Evolutionary conservation across 2,888 invertebrate genomes (phyloP).

Genomic region (Lutraria lutraria): DNA sequence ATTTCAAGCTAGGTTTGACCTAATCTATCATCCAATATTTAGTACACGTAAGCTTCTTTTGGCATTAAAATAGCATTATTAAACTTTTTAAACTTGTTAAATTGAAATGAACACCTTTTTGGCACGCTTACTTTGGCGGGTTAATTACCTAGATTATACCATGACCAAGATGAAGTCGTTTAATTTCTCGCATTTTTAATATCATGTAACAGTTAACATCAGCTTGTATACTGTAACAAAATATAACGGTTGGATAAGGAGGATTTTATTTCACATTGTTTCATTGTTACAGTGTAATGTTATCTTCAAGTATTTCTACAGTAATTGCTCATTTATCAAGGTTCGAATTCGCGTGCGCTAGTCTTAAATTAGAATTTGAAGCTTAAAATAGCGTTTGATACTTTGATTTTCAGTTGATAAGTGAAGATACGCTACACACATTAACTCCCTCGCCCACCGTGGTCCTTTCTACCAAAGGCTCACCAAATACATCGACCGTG

Average conservation of each 20-base stretch:
- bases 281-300: neutral
- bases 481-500: neutral
- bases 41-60: neutral
- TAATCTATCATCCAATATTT: neutral
- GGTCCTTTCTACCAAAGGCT: neutral
- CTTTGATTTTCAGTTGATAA: neutral
- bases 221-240: neutral
- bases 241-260: neutral
- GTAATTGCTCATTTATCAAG: neutral
- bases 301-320: neutral
- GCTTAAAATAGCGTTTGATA: neutral
- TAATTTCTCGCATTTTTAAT: slow-evolving; percentile 12
- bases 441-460: too few relatives aligned
- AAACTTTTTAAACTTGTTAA: neutral
- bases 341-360: neutral
- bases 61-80: neutral
- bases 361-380: neutral
- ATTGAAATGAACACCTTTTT: neutral
- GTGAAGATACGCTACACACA: neutral
- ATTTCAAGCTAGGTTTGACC: neutral
- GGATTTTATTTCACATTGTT: neutral
- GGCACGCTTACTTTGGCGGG: slow-evolving; percentile 3
- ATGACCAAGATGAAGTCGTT: neutral
- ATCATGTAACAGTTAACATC: slow-evolving; percentile 11
- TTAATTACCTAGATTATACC: slow-evolving; percentile 11